These are phyloP conservation scores for Spatulosminthurus flaviceps DNA, from an alignment of 2,888 invertebrate species.

Conservation along the genomic window DNA sequence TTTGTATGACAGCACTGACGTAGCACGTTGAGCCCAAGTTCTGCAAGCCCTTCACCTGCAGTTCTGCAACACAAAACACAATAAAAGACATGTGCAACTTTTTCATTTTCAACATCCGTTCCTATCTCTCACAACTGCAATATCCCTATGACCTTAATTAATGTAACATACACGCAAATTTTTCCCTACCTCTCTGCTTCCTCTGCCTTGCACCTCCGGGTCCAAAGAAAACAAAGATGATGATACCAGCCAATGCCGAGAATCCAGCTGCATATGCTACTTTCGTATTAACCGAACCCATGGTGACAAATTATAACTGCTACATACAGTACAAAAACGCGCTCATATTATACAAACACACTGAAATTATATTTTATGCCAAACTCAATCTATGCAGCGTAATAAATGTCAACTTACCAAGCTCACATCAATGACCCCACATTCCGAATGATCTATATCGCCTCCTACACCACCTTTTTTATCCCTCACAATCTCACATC, in stretches of 20 bases:
- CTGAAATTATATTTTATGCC: no score
- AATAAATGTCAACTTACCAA: not conserved
- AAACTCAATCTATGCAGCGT: no score
- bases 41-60: slow-evolving; percentile 39
- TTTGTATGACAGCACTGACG: slow-evolving; percentile 44
- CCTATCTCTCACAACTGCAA: not conserved
- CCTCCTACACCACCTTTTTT: no score
- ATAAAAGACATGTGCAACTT: not conserved
- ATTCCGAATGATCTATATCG: not conserved
- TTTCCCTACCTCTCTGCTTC: slow-evolving; percentile 25
- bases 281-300: slow-evolving; percentile 44
- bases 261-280: slow-evolving; percentile 40
- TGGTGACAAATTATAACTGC: no score
- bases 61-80: not conserved
- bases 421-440: not conserved
- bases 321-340: not conserved
- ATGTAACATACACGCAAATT: not conserved
- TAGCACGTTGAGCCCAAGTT: slow-evolving; percentile 45
- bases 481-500: no score
- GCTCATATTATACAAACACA: not conserved
- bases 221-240: slow-evolving; percentile 42
- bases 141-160: not conserved
- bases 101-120: not conserved
- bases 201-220: slow-evolving; percentile 22
- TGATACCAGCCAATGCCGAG: slow-evolving; percentile 43